Evolutionary conservation across 2,113 vertebrate species (phyloP).

Genomic region (Percopsis transmontana): DNA sequence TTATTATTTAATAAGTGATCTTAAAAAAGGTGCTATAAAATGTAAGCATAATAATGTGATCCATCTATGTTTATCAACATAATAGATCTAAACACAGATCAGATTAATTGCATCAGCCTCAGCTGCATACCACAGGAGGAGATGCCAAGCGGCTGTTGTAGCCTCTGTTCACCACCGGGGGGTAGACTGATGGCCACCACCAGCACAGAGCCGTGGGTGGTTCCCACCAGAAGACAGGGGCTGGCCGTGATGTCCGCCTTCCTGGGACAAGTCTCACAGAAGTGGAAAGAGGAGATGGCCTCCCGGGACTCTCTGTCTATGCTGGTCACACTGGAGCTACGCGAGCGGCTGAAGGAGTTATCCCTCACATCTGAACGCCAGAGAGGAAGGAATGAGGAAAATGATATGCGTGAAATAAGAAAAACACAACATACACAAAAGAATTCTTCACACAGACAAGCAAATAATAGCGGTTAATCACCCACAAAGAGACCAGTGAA

Average conservation of each 20-base stretch:
- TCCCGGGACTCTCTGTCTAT: constrained; percentile 95
- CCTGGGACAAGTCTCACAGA: constrained; percentile 90
- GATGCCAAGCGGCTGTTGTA: constrained; percentile 88
- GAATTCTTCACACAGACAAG: constrained; percentile 2
- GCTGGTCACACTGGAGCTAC: constrained; percentile 95
- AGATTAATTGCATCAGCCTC: neutral
- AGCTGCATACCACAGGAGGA: constrained; percentile 86
- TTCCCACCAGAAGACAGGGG: constrained; percentile 92
- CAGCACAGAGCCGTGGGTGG: constrained; percentile 89
- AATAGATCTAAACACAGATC: too few species aligned
- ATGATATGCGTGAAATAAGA: neutral
- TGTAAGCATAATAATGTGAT: too few species aligned
- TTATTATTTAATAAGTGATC: too few species aligned
- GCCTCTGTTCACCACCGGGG: constrained; percentile 85
- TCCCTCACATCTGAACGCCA: constrained; percentile 87
- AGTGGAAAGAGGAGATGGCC: constrained; percentile 91
- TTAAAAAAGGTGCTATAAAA: too few species aligned
- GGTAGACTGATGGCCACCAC: constrained; percentile 87
- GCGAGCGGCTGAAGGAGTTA: constrained; percentile 92
- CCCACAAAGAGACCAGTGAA: neutral
- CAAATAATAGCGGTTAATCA: constrained; percentile 14
- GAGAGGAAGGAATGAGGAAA: neutral
- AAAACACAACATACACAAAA: neutral
- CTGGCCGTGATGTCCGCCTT: constrained; percentile 81
- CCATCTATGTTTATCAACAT: too few species aligned